phyloP scores from a whole-genome alignment of 1,140 invertebrate species.

The Drosophila triauraria region DNA sequence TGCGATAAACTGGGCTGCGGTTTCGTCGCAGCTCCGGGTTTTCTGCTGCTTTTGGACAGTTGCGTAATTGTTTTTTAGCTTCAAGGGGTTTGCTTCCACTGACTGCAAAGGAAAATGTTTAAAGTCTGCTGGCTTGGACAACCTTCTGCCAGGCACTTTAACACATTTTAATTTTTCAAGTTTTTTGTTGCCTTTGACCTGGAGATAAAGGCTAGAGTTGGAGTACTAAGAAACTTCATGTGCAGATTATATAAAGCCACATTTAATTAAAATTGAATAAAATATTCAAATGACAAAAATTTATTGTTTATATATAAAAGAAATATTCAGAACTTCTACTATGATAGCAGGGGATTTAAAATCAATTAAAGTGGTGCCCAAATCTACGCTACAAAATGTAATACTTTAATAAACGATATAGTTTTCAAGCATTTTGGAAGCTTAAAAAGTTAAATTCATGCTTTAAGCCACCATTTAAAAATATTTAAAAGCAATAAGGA shows the following conservation, averaged over 20 bases:
- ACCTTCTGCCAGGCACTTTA: constrained; percentile 31
- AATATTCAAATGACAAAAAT: neutral
- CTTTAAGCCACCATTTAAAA: too few relatives aligned
- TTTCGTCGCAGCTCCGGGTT: constrained; percentile 16
- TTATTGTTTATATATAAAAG: neutral
- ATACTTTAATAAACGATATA: too few relatives aligned
- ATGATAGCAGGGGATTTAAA: too few relatives aligned
- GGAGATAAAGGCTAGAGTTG: constrained; percentile 2
- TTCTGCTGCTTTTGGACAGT: constrained; percentile 58
- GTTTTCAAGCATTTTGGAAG: too few relatives aligned
- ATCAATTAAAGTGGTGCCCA: too few relatives aligned
- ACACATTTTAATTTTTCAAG: constrained; percentile 20
- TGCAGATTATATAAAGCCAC: neutral
- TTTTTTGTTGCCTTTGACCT: constrained; percentile 2
- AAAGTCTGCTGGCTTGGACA: neutral
- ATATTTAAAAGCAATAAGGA: too few relatives aligned
- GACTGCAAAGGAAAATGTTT: constrained; percentile 1
- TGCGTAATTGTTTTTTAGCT: constrained; percentile 65
- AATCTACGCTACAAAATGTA: too few relatives aligned
- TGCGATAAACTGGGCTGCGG: constrained; percentile 61
- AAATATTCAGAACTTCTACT: neutral
- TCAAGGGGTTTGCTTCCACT: constrained; percentile 16
- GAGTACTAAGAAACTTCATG: neutral
- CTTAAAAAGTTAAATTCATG: too few relatives aligned
- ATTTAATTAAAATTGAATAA: neutral